These are phyloP conservation scores for Eupsilia transversa DNA, from an alignment of 2,888 invertebrate genomes.

Conservation along the genomic window DNA sequence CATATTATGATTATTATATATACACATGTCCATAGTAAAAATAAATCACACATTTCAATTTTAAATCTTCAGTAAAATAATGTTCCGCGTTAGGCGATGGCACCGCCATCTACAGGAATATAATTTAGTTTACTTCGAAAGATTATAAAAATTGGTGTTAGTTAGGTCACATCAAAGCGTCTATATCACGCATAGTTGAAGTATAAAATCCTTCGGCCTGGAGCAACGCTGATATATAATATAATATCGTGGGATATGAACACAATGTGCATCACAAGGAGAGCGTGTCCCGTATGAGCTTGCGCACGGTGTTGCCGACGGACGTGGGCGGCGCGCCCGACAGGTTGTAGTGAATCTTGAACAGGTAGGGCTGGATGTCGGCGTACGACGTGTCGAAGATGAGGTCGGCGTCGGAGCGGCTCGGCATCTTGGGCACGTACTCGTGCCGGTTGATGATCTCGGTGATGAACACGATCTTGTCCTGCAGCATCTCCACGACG, in stretches of 20 bases:
- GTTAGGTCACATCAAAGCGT: conserved; percentile 37
- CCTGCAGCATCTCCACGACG: conserved; percentile 96
- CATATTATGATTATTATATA: conserved; percentile 64
- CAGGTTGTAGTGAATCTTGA: conserved; percentile 96
- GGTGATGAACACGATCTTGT: conserved; percentile 98
- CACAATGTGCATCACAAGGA: conserved; percentile 91
- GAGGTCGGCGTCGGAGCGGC: conserved; percentile 96
- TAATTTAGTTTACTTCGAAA: conserved; percentile 55
- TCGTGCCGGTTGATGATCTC: conserved; percentile 98
- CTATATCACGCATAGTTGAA: conserved; percentile 21
- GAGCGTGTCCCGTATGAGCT: conserved; percentile 96
- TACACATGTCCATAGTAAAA: conserved; percentile 64
- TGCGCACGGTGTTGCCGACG: conserved; percentile 97
- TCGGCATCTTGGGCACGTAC: conserved; percentile 98
- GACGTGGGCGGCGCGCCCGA: conserved; percentile 95
- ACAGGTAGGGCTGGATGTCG: conserved; percentile 99
- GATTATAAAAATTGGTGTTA: conserved; percentile 52
- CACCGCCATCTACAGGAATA: conserved; percentile 40
- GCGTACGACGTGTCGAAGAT: conserved; percentile 98
- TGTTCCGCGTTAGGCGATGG: conserved; percentile 45
- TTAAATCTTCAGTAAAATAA: conserved; percentile 56
- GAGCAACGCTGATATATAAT: conserved; percentile 19
- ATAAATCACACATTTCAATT: conserved; percentile 62
- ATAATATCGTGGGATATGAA: conserved; percentile 36
- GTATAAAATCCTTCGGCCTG: conserved; percentile 36